Evolutionary conservation across 2,797 vertebrate genomes (phyloP), one percentile per base, ranked within the genome.

Genomic region (Gouania willdenowi): DNA sequence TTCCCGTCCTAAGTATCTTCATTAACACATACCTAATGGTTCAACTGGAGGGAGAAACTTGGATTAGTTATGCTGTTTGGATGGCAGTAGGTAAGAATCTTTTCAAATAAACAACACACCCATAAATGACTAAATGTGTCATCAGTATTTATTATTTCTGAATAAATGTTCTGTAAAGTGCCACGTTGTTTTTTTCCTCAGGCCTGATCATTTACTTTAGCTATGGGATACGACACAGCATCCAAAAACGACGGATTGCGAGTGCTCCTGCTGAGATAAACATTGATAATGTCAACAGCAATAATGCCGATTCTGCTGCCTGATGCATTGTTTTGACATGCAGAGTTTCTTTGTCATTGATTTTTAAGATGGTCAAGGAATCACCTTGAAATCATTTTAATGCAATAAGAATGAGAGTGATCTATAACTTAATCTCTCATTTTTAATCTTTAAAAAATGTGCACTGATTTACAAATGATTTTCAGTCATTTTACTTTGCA

Each of bases 121-220:
- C n/a, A n/a, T n/a, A n/a, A n/a, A n/a, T n/a, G n/a, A n/a, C n/a
- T n/a, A n/a, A n/a, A n/a, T 1, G 5, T 6, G 6, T 6, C 4
- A 24, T 32, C 6, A 24, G 8, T 14, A 10, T 28, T 14, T 6
- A 17, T 5, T 5, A 4, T 23, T 26, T 1, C 32, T 28, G 5
- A 13, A 8, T 8, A 5, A 3, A 11, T 13, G n/a, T n/a, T 4
- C 10, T 5, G 3, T 33, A 16, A 21, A 14, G 5, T 33, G 3
- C 7, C 8, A 18, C 17, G 7, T 12, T 13, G 12, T 7, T 17
- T 40, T 4, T 23, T 63, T 8, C 70, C 20, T 34, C 39, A 91
- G 89, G 89, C 8, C 29, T 91, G 16, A 34, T 87, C 3, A 79
- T 91, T 52, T 92, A 91, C 57, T 91, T 92, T 56, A 37, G 65